A percentile compares a stretch with the other conserved stretches of the same genome.
Evolutionary conservation across 2,888 invertebrate species (phyloP).

Genomic region (Diarsia brunnea): DNA sequence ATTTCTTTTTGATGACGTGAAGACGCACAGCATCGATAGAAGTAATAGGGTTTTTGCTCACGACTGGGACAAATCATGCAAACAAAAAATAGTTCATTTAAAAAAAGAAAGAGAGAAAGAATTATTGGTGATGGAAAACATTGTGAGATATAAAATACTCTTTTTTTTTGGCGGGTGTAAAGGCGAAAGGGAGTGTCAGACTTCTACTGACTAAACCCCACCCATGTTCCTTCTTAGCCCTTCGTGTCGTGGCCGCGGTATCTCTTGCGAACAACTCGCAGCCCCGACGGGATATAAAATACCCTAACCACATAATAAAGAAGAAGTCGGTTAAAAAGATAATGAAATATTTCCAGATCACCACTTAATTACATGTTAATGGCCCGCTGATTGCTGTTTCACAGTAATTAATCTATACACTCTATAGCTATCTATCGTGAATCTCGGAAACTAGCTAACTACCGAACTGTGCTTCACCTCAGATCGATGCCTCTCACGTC

Average conservation of each 20-base stretch:
- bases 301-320: too few species aligned
- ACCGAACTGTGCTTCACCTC: conserved; percentile 33
- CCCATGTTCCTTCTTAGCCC: too few species aligned
- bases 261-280: too few species aligned
- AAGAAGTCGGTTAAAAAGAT: too few species aligned
- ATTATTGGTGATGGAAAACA: too few species aligned
- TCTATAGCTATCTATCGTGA: not conserved
- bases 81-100: not conserved
- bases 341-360: not conserved
- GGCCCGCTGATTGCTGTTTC: not conserved
- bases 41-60: not conserved
- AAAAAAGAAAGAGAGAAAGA: not conserved
- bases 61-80: not conserved
- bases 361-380: not conserved
- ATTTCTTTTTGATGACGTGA: not conserved
- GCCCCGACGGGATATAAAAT: too few species aligned
- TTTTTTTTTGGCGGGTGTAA: too few species aligned
- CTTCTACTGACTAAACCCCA: too few species aligned
- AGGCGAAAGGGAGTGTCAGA: too few species aligned
- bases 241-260: too few species aligned
- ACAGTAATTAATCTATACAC: not conserved
- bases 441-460: conserved; percentile 30
- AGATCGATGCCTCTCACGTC: conserved; percentile 53
- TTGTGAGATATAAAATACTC: too few species aligned
- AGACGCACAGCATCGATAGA: not conserved